Conservation (phyloP, 2,888 invertebrate genomes). For the Bombylius major region DNA sequence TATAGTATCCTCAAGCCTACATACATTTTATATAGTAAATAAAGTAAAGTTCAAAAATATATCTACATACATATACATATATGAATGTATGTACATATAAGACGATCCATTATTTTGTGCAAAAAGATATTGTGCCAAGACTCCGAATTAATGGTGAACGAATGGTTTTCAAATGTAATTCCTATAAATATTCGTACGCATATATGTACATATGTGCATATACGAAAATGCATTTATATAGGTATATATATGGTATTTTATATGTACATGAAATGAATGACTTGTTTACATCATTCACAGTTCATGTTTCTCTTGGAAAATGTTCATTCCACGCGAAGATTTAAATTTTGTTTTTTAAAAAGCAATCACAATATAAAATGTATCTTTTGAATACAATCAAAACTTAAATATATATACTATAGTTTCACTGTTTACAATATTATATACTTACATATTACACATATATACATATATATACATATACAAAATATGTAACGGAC, state of each 20-base stretch:
- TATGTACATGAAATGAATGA: background rate
- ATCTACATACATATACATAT: background rate
- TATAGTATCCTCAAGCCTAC: conserved; percentile 9
- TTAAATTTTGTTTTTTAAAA: no score
- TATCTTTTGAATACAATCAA: no score
- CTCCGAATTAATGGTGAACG: background rate
- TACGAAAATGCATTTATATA: no score
- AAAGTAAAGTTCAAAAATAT: no score
- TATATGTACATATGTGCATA: background rate
- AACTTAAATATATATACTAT: no score
- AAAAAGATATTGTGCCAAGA: conserved; percentile 2
- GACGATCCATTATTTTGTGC: background rate
- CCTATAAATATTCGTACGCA: background rate
- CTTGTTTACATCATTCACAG: conserved; percentile 9
- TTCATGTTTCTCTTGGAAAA: conserved; percentile 3
- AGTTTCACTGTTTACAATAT: no score
- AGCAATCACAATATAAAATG: background rate
- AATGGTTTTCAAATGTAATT: background rate
- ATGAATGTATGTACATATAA: background rate
- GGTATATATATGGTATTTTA: no score
- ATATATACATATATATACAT: no score
- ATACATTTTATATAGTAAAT: conserved; percentile 8
- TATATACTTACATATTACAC: no score
- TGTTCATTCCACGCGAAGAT: background rate
- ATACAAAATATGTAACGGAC: no score